Evolutionary conservation across 2,113 vertebrate species (phyloP), one percentile per base, ranked within the genome.

Genomic region (Urocolius indicus): DNA sequence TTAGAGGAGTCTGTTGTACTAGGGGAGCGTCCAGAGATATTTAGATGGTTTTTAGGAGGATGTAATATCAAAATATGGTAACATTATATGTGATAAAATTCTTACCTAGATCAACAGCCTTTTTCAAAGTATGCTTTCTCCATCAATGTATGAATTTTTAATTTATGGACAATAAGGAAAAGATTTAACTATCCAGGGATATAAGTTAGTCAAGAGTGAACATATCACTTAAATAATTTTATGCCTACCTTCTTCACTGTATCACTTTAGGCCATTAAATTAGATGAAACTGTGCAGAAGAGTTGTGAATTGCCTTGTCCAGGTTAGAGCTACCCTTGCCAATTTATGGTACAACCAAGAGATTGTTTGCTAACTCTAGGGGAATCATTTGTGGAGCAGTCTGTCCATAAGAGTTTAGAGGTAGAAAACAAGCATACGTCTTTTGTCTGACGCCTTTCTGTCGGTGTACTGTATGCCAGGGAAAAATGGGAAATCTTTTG

Each of bases 401-500:
- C 19, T 0, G 0, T 71, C 63, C 15, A 0, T 80, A 48, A 81
- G 52, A 78, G 32, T 46, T 48, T 17, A 57, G 55, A 36, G 21
- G 32, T 67, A 52, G 38, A 36, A 84, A 90, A 68, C 16, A 48
- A 67, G 38, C 13, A 62, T 82, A 91, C 79, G 36, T 24, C 43
- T 94, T 91, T 94, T 72, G n/a, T 87, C 52, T 67, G 57, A 26
- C 0, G 1, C 57, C 22, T 77, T 78, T 68, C 36, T 90, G 65
- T 62, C 4, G 2, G n/a, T 6, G 1, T 41, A 22, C 0, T 1
- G 21, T 36, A 38, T 3, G 3, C 61, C 45, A 81, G 23, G 48
- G 73, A 58, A 84, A 77, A 95, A 81, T 59, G 17, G 49, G 58
- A 86, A 90, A 72, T 86, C 24, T 65, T 88, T 83, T 80, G 32